Percentiles rank a stretch among this genome's conserved stretches.
phyloP scores from a whole-genome alignment of 2,888 invertebrate genomes.

The Macrostomum cliftonense region DNA sequence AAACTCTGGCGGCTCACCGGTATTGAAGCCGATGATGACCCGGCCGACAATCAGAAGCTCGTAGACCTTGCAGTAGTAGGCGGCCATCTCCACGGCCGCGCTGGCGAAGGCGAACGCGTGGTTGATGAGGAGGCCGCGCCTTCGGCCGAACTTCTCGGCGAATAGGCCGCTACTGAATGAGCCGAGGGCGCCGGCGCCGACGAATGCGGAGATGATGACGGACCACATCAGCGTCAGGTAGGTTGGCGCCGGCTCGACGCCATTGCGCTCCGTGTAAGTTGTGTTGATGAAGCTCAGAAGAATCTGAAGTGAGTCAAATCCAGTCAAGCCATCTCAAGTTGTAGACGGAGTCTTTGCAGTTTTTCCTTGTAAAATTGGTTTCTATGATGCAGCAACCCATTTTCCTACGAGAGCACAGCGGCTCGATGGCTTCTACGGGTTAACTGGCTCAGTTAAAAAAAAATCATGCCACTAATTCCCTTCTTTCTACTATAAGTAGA shows the following conservation, averaged over 20 bases:
- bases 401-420: too few species aligned
- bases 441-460: too few species aligned
- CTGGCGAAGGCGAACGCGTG: constrained; percentile 72
- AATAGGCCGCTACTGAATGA: constrained; percentile 88
- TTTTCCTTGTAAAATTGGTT: too few species aligned
- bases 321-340: too few species aligned
- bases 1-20: constrained; percentile 47
- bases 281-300: constrained; percentile 45
- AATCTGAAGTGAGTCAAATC: constrained; percentile 14
- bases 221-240: constrained; percentile 53
- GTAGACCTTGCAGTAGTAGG: constrained; percentile 72
- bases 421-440: too few species aligned
- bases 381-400: too few species aligned
- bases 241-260: constrained; percentile 19
- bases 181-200: constrained; percentile 93
- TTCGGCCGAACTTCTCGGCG: constrained; percentile 89
- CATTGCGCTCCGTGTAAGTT: constrained; percentile 43
- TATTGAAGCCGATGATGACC: constrained; percentile 91
- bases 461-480: too few species aligned
- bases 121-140: constrained; percentile 78
- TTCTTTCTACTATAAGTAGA: too few species aligned
- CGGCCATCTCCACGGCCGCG: constrained; percentile 80
- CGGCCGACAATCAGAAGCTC: constrained; percentile 87
- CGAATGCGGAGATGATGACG: constrained; percentile 86
- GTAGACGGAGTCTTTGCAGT: too few species aligned